Evolutionary conservation across 2,888 invertebrate genomes (phyloP), one percentile per base, ranked within the genome.

Genomic region (Rhyacophila evoluta): DNA sequence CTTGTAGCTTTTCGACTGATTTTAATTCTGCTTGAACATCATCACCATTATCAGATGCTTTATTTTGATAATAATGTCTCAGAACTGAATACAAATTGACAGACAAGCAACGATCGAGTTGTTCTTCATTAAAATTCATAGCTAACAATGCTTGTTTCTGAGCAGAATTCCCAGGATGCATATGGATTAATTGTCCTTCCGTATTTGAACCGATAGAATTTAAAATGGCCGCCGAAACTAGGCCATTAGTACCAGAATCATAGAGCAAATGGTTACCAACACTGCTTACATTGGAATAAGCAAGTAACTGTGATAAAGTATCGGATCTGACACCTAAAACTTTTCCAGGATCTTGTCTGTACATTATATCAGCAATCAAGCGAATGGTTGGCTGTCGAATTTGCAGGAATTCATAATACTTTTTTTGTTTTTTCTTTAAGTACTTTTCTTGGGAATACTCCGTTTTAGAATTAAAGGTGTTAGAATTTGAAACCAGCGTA

Each of bases 401-500:
- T 83, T 94, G 93, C 12, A 97, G 88, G 84, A 93, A 95, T 84
- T 95, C 95, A 85, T 93, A 95, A 87, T 98, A 98, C 87, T 98
- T 98, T 84, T 94, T 95, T 84, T 96, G 95, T 86, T 99, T 99
- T 86, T 98, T 98, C 84, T 94, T 95, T 67, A 98, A 90, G 86
- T 98, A 99, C 86, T 98, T 98, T 83, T 96, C 96, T 86, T 98
- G 96, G 0, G 95, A 95, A 86, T 94, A 98, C 84, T 95, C 96
- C 0, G 98, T 98, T 90, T 98, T 98, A 77, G 92, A 91, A 38
- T 92, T 91, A 86, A 98, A 99, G 0, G 98, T 97, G 83, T 93
- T 94, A 12, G 98, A 98, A 85, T 98, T 98, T 81, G 94, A 95
- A 72, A 98, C 95, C 11, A 99, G 90, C 75, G 95, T 94, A 81